Evolutionary conservation across 2,113 vertebrate genomes (phyloP).

Genomic region (Pseudopodoces humilis): DNA sequence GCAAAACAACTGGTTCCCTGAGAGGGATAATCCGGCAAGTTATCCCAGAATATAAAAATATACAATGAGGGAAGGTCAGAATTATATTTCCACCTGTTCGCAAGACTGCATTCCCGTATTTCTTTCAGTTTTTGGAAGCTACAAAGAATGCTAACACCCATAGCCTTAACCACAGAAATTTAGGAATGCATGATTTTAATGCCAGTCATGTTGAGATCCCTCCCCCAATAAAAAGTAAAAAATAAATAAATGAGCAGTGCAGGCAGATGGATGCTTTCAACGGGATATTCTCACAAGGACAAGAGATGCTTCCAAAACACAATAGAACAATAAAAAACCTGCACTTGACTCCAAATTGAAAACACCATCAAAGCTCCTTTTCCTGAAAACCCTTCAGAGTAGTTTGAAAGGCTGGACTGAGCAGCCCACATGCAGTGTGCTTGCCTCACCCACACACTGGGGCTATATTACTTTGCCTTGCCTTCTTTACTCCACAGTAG

Average conservation of each 20-base stretch:
- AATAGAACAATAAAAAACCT: not conserved
- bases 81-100: slow-evolving; percentile 1
- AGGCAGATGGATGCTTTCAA: not conserved
- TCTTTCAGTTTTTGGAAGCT: slow-evolving; percentile 15
- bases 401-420: not conserved
- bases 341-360: not conserved
- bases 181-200: not conserved
- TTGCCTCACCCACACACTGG: fast-evolving
- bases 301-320: not conserved
- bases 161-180: not conserved
- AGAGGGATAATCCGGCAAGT: not conserved
- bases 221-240: not conserved
- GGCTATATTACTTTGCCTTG: not conserved
- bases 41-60: slow-evolving; percentile 38
- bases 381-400: not conserved
- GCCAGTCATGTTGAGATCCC: not conserved
- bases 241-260: not conserved
- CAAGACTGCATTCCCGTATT: not conserved
- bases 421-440: fast-evolving
- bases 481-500: not conserved
- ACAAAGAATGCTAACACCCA: not conserved
- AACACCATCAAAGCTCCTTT: not conserved
- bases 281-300: not conserved
- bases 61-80: not conserved
- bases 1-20: slow-evolving; percentile 32